Base-by-base conservation (phyloP, 2,797 vertebrate species). In the Microcaecilia unicolor region DNA sequence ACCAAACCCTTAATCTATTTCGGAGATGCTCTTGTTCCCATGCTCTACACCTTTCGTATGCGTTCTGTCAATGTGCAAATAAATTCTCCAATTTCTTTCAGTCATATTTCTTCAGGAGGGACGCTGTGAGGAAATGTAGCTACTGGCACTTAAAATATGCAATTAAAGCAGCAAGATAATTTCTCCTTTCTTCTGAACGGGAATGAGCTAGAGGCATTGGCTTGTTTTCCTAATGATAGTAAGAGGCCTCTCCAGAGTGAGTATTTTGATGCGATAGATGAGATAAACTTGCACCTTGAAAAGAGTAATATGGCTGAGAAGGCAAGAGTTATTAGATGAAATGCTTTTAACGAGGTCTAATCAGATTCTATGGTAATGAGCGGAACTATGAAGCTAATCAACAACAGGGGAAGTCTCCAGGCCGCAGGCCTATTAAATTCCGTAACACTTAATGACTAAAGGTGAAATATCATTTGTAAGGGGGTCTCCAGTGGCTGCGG, bases 391-490 rank as follows among this genome's bases (percentile, higher is more conserved):
- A 67, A 78, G 77, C 78, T 89, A 88, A 92, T 92, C 80, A 85
- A 81, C 67, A 76, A 58, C 74, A 73, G 71, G 72, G 74, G 72
- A 68, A 55, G 75, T 88, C 87, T 86, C 82, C 62, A 64, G 79
- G 80, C 85, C 80, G 67, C 52, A 72, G 74, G 75, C 81, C 85
- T 89, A 88, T 91, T 92, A 89, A 81, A 84, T 80, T 77, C 80
- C 73, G 80, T 91, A 84, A 87, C 89, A 84, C 86, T 91, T 88
- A 89, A 91, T 91, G 85, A 83, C 76, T 80, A 74, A 72, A 74
- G 66, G 72, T 86, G 80, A 76, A 80, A 73, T 86, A 78, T 64
- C 56, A 50, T 85, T 88, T 87, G 79, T 79, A 80, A 84, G 76
- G 48, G 70, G 70, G 71, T 84, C 86, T 85, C 82, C 66, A 63